A percentile compares a stretch with the other conserved stretches of the same genome.
Conservation (phyloP, 1,140 invertebrate species). For the Chymomyza costata region DNA sequence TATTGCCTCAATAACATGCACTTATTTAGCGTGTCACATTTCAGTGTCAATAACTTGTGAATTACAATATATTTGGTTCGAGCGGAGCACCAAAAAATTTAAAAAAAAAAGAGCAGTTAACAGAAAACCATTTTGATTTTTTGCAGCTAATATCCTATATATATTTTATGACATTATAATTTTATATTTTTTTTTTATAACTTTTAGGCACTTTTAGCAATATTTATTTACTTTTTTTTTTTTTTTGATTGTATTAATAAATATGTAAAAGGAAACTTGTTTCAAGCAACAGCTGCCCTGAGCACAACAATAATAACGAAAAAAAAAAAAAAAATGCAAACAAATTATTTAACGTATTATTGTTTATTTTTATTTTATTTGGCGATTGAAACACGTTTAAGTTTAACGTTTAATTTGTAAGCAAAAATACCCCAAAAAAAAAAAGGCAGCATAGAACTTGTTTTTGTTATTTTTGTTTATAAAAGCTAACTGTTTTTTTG, state of each 20-base stretch:
- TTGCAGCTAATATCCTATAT: constrained; percentile 4
- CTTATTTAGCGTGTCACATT: too few species aligned
- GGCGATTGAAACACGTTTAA: constrained; percentile 58
- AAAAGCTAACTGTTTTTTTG: constrained; percentile 63
- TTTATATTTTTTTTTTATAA: constrained; percentile 1
- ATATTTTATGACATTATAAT: constrained; percentile 15
- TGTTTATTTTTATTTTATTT: constrained; percentile 29
- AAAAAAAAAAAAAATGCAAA: too few species aligned
- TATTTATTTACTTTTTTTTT: constrained; percentile 35
- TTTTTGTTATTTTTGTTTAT: constrained; percentile 38
- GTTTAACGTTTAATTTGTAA: constrained; percentile 29
- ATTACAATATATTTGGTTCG: too few species aligned
- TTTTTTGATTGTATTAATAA: constrained; percentile 30
- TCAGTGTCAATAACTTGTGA: constrained; percentile 62
- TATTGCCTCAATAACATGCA: constrained; percentile 14
- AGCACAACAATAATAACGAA: too few species aligned
- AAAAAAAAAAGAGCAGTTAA: too few species aligned
- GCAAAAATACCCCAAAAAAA: constrained; percentile 28
- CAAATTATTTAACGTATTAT: background rate
- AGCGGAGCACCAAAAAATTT: too few species aligned
- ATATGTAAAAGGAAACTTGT: constrained; percentile 41
- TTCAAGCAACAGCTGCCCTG: constrained; percentile 19
- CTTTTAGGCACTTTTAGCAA: too few species aligned
- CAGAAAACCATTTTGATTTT: too few species aligned
- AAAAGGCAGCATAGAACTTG: constrained; percentile 51